Conservation (phyloP, 2,888 invertebrate genomes). For the Leistus spinibarbis region DNA sequence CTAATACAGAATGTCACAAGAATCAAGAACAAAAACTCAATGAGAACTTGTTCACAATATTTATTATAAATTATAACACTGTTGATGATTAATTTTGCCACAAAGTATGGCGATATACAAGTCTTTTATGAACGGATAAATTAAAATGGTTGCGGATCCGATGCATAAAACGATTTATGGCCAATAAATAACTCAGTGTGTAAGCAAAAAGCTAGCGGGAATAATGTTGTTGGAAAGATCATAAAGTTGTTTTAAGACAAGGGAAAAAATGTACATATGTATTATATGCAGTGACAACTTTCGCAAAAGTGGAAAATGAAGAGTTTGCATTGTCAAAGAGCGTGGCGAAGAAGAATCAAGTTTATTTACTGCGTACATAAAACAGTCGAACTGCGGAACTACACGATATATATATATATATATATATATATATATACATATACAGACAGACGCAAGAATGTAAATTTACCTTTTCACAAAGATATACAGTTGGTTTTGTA, state of each 20-base stretch:
- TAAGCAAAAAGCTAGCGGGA: conserved; percentile 12
- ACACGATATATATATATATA: neutral
- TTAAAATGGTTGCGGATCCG: neutral
- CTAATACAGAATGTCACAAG: neutral
- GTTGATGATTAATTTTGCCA: neutral
- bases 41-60: neutral
- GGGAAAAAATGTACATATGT: neutral
- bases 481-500: conserved; percentile 21
- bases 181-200: conserved; percentile 24
- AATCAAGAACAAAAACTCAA: neutral
- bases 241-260: conserved; percentile 16
- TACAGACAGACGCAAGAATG: conserved; percentile 23
- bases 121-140: neutral
- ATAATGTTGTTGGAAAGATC: conserved; percentile 14
- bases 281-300: conserved; percentile 18
- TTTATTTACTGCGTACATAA: conserved; percentile 30
- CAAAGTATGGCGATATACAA: neutral
- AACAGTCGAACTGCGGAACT: conserved; percentile 18
- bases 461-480: conserved; percentile 20
- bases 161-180: conserved; percentile 18
- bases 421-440: too few species aligned
- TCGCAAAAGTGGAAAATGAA: conserved; percentile 16
- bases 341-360: neutral
- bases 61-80: neutral
- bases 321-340: conserved; percentile 19